These are phyloP conservation scores for Anoplolepis gracilipes DNA, from an alignment of 1,140 invertebrate species.

Conservation along the genomic window DNA sequence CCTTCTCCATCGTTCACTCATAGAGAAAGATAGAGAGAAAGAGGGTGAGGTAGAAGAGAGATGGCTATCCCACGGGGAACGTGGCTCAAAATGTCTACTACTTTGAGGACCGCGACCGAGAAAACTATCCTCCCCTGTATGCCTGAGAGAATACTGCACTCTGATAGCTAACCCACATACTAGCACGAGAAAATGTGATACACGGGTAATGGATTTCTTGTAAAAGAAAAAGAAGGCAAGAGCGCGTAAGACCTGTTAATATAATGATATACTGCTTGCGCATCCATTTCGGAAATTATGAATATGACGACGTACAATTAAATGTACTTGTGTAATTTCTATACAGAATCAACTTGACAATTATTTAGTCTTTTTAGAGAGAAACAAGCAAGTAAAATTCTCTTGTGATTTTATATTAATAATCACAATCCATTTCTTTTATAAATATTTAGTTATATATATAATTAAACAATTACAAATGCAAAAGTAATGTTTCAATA, in stretches of 20 bases:
- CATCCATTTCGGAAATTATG: slow-evolving; percentile 15
- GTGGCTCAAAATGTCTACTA: slow-evolving; percentile 80
- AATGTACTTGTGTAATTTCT: background rate
- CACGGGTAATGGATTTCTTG: slow-evolving; percentile 57
- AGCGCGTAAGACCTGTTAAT: slow-evolving; percentile 15
- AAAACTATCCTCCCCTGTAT: slow-evolving; percentile 67
- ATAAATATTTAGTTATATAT: no score
- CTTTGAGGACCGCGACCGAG: slow-evolving; percentile 73
- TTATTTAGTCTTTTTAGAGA: background rate
- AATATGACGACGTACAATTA: background rate
- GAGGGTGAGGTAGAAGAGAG: slow-evolving; percentile 59
- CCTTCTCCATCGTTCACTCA: slow-evolving; percentile 67
- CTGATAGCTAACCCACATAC: slow-evolving; percentile 68
- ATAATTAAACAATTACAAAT: no score
- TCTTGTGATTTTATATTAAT: background rate
- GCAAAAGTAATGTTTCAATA: no score
- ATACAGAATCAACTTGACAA: background rate
- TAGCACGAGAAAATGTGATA: slow-evolving; percentile 65
- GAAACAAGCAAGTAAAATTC: background rate
- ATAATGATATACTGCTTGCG: slow-evolving; percentile 14
- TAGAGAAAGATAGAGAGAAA: slow-evolving; percentile 66
- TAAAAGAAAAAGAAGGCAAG: slow-evolving; percentile 25
- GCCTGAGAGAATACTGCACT: slow-evolving; percentile 71
- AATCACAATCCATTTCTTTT: background rate
- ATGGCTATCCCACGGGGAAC: slow-evolving; percentile 71